Conservation (phyloP, 2,797 vertebrate species). For the Ciconia nigra region DNA sequence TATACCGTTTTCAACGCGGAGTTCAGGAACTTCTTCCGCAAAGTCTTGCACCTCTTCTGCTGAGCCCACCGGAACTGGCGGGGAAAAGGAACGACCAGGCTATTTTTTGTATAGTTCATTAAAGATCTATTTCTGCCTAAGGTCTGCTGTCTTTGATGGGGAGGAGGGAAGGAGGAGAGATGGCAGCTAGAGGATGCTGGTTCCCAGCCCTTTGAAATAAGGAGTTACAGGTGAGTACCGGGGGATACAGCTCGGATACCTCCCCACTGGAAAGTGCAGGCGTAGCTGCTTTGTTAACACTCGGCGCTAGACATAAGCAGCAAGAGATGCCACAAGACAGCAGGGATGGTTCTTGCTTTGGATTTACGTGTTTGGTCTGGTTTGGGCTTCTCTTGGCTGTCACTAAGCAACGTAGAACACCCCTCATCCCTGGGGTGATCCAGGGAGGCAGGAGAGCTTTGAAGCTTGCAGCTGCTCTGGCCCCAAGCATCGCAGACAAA, state of each 20-base stretch:
- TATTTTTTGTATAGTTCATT: constrained; percentile 61
- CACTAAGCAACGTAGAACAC: no score
- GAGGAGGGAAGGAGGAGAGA: not conserved
- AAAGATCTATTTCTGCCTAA: constrained; percentile 62
- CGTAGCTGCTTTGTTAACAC: not conserved
- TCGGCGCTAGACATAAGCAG: not conserved
- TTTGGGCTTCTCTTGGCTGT: not conserved
- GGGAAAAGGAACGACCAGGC: not conserved
- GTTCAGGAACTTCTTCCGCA: constrained; percentile 91
- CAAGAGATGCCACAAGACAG: not conserved
- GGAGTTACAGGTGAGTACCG: not conserved
- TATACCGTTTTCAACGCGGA: constrained; percentile 93
- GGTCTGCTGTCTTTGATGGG: not conserved
- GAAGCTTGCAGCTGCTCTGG: not conserved
- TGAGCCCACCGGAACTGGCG: not conserved
- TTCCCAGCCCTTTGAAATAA: not conserved
- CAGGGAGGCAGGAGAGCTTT: not conserved
- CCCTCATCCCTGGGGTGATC: accelerated
- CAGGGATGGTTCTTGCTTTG: not conserved
- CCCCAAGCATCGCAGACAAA: not conserved
- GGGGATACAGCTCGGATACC: accelerated
- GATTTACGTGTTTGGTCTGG: not conserved
- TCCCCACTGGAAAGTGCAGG: not conserved
- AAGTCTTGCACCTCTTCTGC: constrained; percentile 80
- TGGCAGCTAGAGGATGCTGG: not conserved